These are phyloP conservation scores for Dreissena polymorpha DNA, from an alignment of 1,140 invertebrate species.

Conservation along the genomic window DNA sequence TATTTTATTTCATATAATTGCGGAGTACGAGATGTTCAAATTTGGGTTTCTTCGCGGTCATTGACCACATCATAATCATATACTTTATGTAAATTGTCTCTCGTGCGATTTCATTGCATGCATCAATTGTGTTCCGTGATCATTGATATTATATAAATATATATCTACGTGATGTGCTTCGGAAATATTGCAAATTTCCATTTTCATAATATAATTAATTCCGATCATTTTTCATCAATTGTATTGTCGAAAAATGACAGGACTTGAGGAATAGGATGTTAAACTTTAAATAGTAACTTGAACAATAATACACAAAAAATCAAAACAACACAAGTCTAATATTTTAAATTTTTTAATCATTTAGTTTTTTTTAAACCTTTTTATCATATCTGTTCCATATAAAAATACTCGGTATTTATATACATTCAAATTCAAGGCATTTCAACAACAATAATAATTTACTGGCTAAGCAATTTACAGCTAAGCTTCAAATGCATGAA, in stretches of 20 bases:
- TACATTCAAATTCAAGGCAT: slow-evolving; percentile 47
- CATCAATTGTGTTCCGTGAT: neutral
- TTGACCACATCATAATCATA: no score
- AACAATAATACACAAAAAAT: neutral
- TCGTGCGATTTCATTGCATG: neutral
- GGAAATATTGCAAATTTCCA: neutral
- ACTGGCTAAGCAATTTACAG: slow-evolving; percentile 25
- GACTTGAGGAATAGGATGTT: neutral
- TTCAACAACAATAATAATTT: slow-evolving; percentile 46
- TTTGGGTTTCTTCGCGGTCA: no score
- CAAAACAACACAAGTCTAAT: slow-evolving; percentile 6
- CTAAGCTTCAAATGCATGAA: slow-evolving; percentile 36
- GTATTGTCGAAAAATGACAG: neutral
- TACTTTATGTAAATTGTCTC: no score
- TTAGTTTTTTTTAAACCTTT: slow-evolving; percentile 28
- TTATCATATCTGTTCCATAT: slow-evolving; percentile 42
- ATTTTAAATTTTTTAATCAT: slow-evolving; percentile 43
- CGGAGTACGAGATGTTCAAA: no score
- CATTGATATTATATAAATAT: neutral
- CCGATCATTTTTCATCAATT: neutral
- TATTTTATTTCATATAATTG: no score
- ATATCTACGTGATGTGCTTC: neutral
- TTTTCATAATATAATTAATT: neutral
- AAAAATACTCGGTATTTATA: slow-evolving; percentile 52
- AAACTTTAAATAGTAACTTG: neutral